These are phyloP conservation scores for Palaemon carinicauda DNA, from an alignment of 1,140 invertebrate species.

Conservation along the genomic window DNA sequence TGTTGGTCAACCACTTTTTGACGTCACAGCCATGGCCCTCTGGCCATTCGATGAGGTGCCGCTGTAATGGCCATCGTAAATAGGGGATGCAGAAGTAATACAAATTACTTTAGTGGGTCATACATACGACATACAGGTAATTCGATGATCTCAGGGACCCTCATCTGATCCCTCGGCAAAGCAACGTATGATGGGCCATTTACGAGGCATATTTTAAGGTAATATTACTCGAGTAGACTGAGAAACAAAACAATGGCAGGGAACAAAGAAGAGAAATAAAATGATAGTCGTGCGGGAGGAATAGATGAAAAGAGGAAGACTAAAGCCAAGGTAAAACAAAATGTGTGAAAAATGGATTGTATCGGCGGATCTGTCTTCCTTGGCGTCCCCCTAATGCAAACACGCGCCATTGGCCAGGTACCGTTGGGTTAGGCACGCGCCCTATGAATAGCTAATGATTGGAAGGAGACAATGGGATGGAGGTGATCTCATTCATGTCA, in stretches of 20 bases:
- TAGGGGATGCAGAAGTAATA: not conserved
- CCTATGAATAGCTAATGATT: constrained; percentile 47
- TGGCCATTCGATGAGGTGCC: not conserved
- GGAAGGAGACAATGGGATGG: constrained; percentile 48
- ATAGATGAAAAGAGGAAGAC: too few relatives aligned
- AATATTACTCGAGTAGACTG: too few relatives aligned
- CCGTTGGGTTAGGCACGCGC: constrained; percentile 7
- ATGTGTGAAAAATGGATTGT: not conserved
- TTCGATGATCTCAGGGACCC: too few relatives aligned
- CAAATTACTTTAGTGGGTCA: constrained; percentile 9
- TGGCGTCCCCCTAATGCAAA: too few relatives aligned
- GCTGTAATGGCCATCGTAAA: not conserved
- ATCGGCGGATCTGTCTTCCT: too few relatives aligned
- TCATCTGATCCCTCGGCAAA: too few relatives aligned
- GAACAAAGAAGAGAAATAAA: too few relatives aligned
- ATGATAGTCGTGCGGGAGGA: too few relatives aligned
- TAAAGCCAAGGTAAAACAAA: not conserved
- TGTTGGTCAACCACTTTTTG: not conserved
- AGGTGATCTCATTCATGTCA: constrained; percentile 40
- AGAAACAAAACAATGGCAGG: too few relatives aligned
- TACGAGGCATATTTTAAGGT: too few relatives aligned
- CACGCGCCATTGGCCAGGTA: not conserved
- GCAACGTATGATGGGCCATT: too few relatives aligned
- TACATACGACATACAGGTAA: not conserved
- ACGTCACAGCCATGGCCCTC: not conserved